Evolutionary conservation across 2,888 invertebrate genomes (phyloP), one percentile per base, ranked within the genome.

Genomic region (Neoaliturus tenellus): DNA sequence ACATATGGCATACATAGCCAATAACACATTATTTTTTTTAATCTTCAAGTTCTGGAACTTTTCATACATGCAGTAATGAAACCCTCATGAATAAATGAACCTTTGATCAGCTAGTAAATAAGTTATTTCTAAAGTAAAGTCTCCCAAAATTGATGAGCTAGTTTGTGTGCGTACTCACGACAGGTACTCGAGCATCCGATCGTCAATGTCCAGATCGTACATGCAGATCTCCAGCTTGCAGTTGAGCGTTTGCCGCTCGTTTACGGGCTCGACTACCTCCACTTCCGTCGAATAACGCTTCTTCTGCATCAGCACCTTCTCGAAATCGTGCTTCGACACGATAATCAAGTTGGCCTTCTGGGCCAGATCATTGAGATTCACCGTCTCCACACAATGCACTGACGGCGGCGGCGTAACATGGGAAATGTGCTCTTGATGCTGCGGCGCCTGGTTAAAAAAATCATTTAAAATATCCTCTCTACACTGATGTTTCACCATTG

Each of bases 141-240:
- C n/a, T n/a, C n/a, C n/a, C n/a, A n/a, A n/a, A n/a, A n/a, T n/a
- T n/a, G n/a, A n/a, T n/a, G n/a, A n/a, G n/a, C n/a, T n/a, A n/a
- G n/a, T n/a, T n/a, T n/a, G n/a, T n/a, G n/a, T n/a, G n/a, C n/a
- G n/a, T 35, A 75, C 73, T 75, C 17, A 75, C 73, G 17, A 14
- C 12, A 75, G 28, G 8, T 75, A 39, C 17, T 75, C 48, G 25
- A 75, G 10, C 41, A 75, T 41, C 39, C n/a, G 5, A 14, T 25
- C 35, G 39, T 75, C 73, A 14, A 75, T 44, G 1, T 75, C 73
- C 73, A 75, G 28, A 20, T 75, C 73, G 17, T 44, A 75, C 28
- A 75, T 44, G 73, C 73, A 75, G 28, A 75, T 75, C 17, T 75
- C 73, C 41, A 75, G 23, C 20, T 44, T 75, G 28, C 73, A 75